Base-by-base conservation (phyloP, 30 jellyfish, hydroid and myxozoan genomes). In the Hydractinia symbiolongicarpus region DNA sequence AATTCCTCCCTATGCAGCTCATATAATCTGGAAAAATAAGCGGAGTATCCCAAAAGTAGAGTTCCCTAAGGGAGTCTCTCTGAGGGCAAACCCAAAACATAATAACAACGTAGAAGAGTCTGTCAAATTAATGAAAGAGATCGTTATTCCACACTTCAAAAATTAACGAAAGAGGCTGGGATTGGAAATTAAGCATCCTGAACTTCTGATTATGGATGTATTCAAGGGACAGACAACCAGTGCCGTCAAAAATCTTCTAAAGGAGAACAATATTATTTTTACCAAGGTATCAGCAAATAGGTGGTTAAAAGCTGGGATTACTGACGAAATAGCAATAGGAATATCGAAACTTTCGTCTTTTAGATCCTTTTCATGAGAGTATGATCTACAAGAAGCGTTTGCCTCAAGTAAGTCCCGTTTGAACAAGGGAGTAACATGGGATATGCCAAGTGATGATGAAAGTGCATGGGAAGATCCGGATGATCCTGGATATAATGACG, bases 1-100 rank as follows among this genome's bases (percentile, higher is more conserved):
- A 68, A 11, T 68, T 68, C 21, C 55, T 68, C n/a, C 78, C 78
- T 50, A 68, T 68, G n/a, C 78, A 68, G 78, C 55, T 68, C n/a
- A 68, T 68, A 68, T 3, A n/a, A 1, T n/a, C 78, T 11, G 78
- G 4, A 30, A 68, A 68, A 68, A 68, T 1, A 30, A 1, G 1
- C n/a, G 78, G 21, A 68, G 78, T 68, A 68, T 68, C 55, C 1
- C 4, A 0, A 68, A 68, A 68, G 49, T 68, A 1, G 78, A 68
- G 15, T 68, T 68, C 55, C 49, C 78, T 20, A 11, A 15, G 15
- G 50, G 55, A 10, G 1, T 68, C 21, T 68, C 78, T 11, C 50
- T 30, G 21, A 68, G 78, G 2, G 78, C 78, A 11, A 68, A 68
- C 55, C 78, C 78, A 11, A 68, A 15, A 11, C 78, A 68, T 30